phyloP scores from a whole-genome alignment of 2,113 vertebrate genomes.

The Hypomesus transpacificus region DNA sequence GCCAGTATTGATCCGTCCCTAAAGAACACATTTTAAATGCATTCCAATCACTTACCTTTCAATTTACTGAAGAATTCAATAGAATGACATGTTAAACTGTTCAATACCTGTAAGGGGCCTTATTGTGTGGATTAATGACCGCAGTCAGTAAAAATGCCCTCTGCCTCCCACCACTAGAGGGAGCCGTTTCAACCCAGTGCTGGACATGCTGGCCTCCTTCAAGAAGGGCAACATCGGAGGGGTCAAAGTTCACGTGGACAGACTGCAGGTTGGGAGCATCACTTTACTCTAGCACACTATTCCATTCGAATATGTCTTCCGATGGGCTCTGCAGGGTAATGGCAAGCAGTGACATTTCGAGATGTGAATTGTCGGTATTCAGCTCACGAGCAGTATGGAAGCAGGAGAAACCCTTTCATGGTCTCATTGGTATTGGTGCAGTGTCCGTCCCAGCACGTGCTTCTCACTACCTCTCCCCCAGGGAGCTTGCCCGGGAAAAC shows the following conservation, averaged over 20 bases:
- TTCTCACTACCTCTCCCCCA: slow-evolving; percentile 28
- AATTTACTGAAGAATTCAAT: slow-evolving; percentile 8
- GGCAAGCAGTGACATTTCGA: neutral
- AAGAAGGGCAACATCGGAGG: slow-evolving; percentile 90
- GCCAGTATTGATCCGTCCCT: slow-evolving; percentile 44
- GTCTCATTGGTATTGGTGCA: slow-evolving; percentile 56
- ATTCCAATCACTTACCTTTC: slow-evolving; percentile 32
- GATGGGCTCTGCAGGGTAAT: neutral
- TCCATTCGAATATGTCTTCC: neutral
- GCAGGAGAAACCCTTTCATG: slow-evolving; percentile 31
- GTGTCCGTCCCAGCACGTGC: slow-evolving; percentile 15
- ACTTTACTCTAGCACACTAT: neutral
- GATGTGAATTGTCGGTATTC: slow-evolving; percentile 29
- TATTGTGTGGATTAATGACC: slow-evolving; percentile 45
- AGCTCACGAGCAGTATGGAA: slow-evolving; percentile 47
- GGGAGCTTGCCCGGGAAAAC: slow-evolving; percentile 39
- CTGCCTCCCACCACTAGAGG: slow-evolving; percentile 73
- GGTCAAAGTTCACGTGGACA: slow-evolving; percentile 95
- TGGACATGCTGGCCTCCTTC: slow-evolving; percentile 96
- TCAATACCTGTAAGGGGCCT: slow-evolving; percentile 52
- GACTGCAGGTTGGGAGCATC: slow-evolving; percentile 82
- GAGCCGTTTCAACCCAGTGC: slow-evolving; percentile 91
- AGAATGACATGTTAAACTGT: slow-evolving; percentile 27
- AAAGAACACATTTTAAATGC: slow-evolving; percentile 46
- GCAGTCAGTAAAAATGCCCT: neutral